phyloP scores from a whole-genome alignment of 2,113 vertebrate species.

The Trochalopteron elliotii region DNA sequence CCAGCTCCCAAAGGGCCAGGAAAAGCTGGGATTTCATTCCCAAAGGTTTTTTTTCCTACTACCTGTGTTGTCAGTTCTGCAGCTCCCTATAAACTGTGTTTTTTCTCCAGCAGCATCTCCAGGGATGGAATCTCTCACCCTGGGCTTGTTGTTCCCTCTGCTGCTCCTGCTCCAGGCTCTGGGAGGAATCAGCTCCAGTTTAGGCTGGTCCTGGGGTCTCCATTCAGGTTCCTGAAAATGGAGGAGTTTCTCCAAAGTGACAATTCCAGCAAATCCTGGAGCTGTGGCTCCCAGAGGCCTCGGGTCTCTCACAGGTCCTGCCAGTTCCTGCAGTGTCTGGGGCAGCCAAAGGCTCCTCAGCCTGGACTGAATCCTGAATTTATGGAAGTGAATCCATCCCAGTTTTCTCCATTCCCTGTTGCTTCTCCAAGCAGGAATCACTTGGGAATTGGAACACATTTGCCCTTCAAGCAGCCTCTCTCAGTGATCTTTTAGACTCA shows the following conservation, averaged over 20 bases:
- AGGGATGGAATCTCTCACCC: not conserved
- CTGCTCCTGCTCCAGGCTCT: not conserved
- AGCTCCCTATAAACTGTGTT: accelerated
- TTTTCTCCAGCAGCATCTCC: not conserved
- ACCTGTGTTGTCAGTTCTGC: not conserved
- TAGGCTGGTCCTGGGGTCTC: not conserved
- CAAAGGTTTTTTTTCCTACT: not conserved
- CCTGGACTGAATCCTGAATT: not conserved
- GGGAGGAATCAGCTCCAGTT: not conserved
- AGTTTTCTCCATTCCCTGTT: not conserved
- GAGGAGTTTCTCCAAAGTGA: not conserved
- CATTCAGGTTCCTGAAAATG: not conserved
- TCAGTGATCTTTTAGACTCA: not conserved
- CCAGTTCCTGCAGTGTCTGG: not conserved
- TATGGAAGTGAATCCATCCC: not conserved
- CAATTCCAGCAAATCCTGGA: not conserved
- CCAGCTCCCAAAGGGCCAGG: not conserved
- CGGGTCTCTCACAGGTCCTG: not conserved
- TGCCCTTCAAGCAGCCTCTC: not conserved
- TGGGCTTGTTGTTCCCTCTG: not conserved
- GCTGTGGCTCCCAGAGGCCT: not conserved
- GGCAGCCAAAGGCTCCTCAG: not conserved
- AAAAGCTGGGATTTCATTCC: not conserved
- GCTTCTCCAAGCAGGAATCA: not conserved
- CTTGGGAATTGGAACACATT: accelerated